Base-by-base conservation (phyloP, 2,888 invertebrate species). In the Agriopis aurantiaria region DNA sequence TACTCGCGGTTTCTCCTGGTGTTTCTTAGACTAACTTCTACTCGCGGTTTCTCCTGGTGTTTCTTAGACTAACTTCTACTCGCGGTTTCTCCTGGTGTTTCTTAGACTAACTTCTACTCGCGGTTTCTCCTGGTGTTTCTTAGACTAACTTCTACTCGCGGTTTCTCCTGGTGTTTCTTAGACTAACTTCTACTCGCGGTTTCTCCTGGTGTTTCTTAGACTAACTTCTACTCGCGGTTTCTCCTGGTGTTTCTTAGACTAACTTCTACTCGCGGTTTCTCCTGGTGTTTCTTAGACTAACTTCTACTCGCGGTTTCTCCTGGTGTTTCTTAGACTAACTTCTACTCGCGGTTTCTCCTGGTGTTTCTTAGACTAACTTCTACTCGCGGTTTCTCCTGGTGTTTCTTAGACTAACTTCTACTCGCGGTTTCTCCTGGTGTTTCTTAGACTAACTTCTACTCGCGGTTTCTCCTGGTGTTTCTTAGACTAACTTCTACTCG, bases 291-390 rank as follows among this genome's bases (percentile, higher is more conserved):
- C n/a, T n/a, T 14, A 51, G 51, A 70, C 62, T 55, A 43, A 7
- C 17, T 3, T 33, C 33, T 33, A 33, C 33, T 33, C 7, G 17
- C 45, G 10, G 55, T n/a, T 41, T n/a, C n/a, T n/a, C n/a, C n/a
- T n/a, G n/a, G n/a, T n/a, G n/a, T n/a, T n/a, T n/a, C n/a, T n/a
- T 14, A 51, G 51, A 70, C 62, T 55, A 43, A 7, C 17, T 3
- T 33, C 33, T 33, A 33, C 33, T 33, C 7, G 17, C 45, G 10
- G 55, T n/a, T 41, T n/a, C n/a, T n/a, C n/a, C n/a, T n/a, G n/a
- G n/a, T n/a, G n/a, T n/a, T n/a, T n/a, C n/a, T n/a, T 14, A 51
- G 51, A 70, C 62, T 55, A 43, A 7, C 17, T 3, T 33, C 33
- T 33, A 33, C 33, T 33, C 7, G 17, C 45, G 10, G 55, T n/a